phyloP scores from a whole-genome alignment of 2,888 invertebrate species.

The Drosophila colorata region DNA sequence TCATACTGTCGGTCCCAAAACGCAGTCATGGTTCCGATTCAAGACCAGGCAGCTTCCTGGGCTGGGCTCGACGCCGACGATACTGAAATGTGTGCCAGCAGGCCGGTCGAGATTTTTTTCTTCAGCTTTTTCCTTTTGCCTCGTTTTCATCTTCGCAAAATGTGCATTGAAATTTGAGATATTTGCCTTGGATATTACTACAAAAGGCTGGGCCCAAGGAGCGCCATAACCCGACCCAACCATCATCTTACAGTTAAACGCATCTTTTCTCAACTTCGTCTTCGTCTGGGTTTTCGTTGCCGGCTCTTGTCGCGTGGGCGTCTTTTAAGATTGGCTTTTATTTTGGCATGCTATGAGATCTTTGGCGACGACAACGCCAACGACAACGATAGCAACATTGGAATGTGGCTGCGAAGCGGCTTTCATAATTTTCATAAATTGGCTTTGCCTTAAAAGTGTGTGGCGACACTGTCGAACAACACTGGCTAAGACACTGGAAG shows the following conservation, averaged over 20 bases:
- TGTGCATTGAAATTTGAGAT: slow-evolving; percentile 78
- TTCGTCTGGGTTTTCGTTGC: slow-evolving; percentile 26
- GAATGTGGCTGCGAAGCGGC: slow-evolving; percentile 54
- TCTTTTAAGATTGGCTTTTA: slow-evolving; percentile 65
- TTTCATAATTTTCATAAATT: slow-evolving; percentile 67
- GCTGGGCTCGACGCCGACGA: slow-evolving; percentile 28
- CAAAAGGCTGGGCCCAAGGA: slow-evolving; percentile 65
- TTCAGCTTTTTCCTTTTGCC: neutral
- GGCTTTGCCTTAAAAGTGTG: slow-evolving; percentile 31
- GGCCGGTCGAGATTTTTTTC: slow-evolving; percentile 57
- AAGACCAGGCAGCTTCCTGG: slow-evolving; percentile 40
- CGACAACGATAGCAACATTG: slow-evolving; percentile 44
- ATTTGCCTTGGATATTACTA: slow-evolving; percentile 73
- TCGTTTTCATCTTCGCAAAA: slow-evolving; percentile 42
- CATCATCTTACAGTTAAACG: slow-evolving; percentile 61
- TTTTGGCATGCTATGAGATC: slow-evolving; percentile 54
- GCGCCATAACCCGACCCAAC: slow-evolving; percentile 42
- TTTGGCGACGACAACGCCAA: slow-evolving; percentile 46
- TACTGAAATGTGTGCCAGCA: slow-evolving; percentile 70
- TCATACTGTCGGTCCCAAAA: slow-evolving; percentile 23
- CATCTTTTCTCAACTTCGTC: slow-evolving; percentile 44
- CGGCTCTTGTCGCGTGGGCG: slow-evolving; percentile 65
- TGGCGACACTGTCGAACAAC: slow-evolving; percentile 15
- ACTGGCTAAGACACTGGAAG: slow-evolving; percentile 35
- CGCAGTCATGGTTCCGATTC: slow-evolving; percentile 32